These are phyloP conservation scores for Spisula subtruncata DNA, from an alignment of 2,888 invertebrate genomes.

Conservation along the genomic window DNA sequence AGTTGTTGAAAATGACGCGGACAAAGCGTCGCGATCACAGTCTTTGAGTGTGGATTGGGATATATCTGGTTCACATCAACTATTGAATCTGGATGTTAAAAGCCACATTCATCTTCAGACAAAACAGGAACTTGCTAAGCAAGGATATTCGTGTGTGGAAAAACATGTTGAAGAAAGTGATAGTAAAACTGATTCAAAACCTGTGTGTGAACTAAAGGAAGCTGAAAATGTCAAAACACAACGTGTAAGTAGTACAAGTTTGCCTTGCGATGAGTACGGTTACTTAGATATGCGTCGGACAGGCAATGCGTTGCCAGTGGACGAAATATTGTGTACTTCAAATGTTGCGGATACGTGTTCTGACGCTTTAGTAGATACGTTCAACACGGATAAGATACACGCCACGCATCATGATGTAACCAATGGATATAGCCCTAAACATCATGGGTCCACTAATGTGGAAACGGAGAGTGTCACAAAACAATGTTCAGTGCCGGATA, in stretches of 20 bases:
- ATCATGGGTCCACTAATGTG: background rate
- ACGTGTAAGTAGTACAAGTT: background rate
- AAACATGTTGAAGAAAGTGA: background rate
- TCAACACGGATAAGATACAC: background rate
- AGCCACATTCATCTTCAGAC: background rate
- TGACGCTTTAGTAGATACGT: too few species aligned
- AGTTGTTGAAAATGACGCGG: background rate
- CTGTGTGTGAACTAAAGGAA: background rate
- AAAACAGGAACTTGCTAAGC: too few species aligned
- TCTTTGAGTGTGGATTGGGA: background rate
- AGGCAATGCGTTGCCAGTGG: background rate
- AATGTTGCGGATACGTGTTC: background rate
- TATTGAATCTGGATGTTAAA: background rate
- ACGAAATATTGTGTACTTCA: background rate
- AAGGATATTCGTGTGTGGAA: conserved; percentile 28
- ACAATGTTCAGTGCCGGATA: background rate
- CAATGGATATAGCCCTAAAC: background rate
- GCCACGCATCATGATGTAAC: background rate
- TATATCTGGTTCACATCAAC: background rate
- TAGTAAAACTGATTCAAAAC: too few species aligned
- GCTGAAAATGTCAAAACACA: background rate
- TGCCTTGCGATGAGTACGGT: background rate
- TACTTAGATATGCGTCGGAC: conserved; percentile 25
- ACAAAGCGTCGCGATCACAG: background rate
- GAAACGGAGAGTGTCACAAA: background rate